Conservation (phyloP, 23 tunicate genomes). For the Halocynthia aurantium region DNA sequence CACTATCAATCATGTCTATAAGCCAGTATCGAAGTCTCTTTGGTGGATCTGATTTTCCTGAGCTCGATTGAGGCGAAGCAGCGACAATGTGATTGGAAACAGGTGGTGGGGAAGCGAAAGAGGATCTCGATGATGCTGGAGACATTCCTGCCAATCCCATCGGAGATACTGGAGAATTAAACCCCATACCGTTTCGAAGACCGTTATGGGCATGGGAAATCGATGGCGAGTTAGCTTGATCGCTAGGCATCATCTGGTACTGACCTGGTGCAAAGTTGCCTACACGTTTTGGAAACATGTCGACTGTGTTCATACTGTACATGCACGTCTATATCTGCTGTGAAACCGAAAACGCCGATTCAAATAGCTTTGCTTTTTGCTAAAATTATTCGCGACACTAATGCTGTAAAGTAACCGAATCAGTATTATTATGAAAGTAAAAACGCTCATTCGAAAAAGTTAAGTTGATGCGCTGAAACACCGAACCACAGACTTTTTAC, state of each 20-base stretch:
- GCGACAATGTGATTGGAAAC: slow-evolving; percentile 7
- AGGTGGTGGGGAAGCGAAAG: slow-evolving; percentile 23
- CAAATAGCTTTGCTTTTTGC: too few relatives aligned
- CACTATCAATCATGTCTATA: slow-evolving; percentile 85
- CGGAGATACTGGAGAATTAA: slow-evolving; percentile 12
- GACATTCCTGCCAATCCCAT: slow-evolving; percentile 23
- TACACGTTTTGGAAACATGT: slow-evolving; percentile 22
- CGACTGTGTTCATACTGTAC: slow-evolving; percentile 10
- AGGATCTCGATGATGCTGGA: slow-evolving; percentile 17
- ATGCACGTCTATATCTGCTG: too few relatives aligned
- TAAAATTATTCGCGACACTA: too few relatives aligned
- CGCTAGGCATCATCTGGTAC: slow-evolving; percentile 16
- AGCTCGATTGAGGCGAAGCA: slow-evolving; percentile 20
- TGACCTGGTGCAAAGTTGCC: slow-evolving; percentile 24
- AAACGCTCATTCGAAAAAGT: too few relatives aligned
- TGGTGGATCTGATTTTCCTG: slow-evolving; percentile 63
- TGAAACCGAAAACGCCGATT: too few relatives aligned
- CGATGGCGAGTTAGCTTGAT: slow-evolving; percentile 24
- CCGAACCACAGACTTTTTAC: too few relatives aligned
- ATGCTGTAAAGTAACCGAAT: too few relatives aligned
- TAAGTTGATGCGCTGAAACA: too few relatives aligned
- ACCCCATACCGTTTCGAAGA: slow-evolving; percentile 20
- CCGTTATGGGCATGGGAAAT: slow-evolving; percentile 6
- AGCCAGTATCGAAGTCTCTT: slow-evolving; percentile 83
- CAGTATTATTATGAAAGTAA: too few relatives aligned